These are phyloP conservation scores for Leucoraja ocellata DNA, from an alignment of 2,797 vertebrate genomes.

Conservation along the genomic window DNA sequence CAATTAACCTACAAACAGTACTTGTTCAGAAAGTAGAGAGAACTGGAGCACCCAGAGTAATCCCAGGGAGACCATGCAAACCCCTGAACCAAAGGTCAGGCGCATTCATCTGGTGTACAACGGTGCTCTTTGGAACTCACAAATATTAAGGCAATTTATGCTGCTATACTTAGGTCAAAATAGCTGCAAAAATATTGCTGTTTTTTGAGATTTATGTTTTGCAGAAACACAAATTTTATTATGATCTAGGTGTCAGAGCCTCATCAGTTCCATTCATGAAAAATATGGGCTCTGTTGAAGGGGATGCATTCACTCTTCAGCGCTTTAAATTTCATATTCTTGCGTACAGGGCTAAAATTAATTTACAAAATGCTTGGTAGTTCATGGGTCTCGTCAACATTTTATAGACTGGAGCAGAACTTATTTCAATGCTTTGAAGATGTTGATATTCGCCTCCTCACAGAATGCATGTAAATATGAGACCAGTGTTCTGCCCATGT, in stretches of 20 bases:
- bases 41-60: no score
- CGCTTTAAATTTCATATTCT: neutral
- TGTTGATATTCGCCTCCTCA: neutral
- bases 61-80: no score
- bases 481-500: neutral
- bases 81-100: no score
- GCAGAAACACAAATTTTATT: neutral
- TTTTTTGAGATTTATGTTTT: neutral
- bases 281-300: neutral
- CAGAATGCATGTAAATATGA: neutral
- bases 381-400: neutral
- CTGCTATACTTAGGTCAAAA: neutral
- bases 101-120: no score
- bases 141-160: neutral
- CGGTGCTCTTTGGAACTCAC: neutral
- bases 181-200: neutral
- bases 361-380: neutral
- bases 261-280: neutral
- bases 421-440: neutral
- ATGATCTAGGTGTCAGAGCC: neutral
- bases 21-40: no score
- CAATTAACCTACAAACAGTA: no score
- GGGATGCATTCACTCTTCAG: neutral
- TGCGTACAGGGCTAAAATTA: neutral
- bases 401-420: neutral